Base-by-base conservation (phyloP, 2,797 vertebrate genomes). In the Mycteria americana region DNA sequence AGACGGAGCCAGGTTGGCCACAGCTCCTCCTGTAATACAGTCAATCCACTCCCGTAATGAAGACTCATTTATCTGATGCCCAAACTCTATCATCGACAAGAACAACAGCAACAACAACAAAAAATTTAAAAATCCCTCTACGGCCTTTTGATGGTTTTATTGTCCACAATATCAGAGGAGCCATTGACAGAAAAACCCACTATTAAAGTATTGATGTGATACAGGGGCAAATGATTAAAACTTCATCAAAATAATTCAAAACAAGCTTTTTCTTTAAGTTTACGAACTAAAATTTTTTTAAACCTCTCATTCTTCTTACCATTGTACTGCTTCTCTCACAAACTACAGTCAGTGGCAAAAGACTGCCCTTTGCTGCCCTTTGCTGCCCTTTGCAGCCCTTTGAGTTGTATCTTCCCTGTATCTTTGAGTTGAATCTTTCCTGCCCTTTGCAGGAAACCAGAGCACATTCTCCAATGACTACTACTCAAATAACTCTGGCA, bases 61-160 rank as follows among this genome's bases (percentile, higher is more conserved):
- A 85, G 74, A 73, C 59, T 82, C 54, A 69, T 87, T 93, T 57
- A 68, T 72, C 80, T 68, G 62, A 92, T 0, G 7, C 54, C 41
- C 56, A 87, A 92, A 85, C 63, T 60, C 74, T 89, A 33, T 79
- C 70, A 69, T 56, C 54, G 18, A 57, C 31, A 78, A 35, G 28
- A 87, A 37, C 62, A 88, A 23, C 28, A 41, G 25, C 79, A 93
- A 65, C 35, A 53, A 85, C 24, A 92, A 60, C 7, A 91, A 57
- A 5, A 85, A 82, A 56, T 79, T 63, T 18, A 85, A 87, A 92
- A 94, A 74, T 67, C 37, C 60, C 27, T 85, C 15, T 65, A 77
- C 88, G 92, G 56, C 28, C 41, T 85, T 80, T 80, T 91, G 68
- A 81, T 85, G 76, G 43, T 89, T 93, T 92, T 67, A 74, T 84